phyloP scores from a whole-genome alignment of 2,888 invertebrate genomes.

The Exocentrus adspersus region DNA sequence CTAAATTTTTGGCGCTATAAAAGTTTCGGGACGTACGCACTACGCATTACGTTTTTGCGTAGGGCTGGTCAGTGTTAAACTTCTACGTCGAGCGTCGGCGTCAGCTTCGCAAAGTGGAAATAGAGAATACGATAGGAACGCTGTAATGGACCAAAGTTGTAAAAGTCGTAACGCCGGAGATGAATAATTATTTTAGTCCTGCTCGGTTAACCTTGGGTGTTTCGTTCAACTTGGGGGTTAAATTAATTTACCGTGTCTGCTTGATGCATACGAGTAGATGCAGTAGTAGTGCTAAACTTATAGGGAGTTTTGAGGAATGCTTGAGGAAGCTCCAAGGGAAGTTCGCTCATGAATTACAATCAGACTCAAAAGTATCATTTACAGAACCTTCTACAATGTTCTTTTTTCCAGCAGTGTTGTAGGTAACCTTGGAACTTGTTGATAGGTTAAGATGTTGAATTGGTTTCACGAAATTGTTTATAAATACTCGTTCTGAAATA shows the following conservation, averaged over 20 bases:
- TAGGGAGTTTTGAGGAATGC: constrained; percentile 29
- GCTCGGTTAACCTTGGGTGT: constrained; percentile 42
- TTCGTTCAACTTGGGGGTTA: constrained; percentile 44
- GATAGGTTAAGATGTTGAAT: background rate
- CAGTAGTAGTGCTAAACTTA: constrained; percentile 22
- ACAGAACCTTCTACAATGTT: background rate
- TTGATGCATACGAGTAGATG: constrained; percentile 30
- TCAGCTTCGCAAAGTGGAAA: too few relatives aligned
- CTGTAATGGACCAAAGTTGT: constrained; percentile 16
- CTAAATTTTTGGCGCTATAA: too few relatives aligned
- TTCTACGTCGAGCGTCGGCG: too few relatives aligned
- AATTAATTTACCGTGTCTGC: constrained; percentile 45
- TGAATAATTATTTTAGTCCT: too few relatives aligned
- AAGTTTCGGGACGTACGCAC: background rate
- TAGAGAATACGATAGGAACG: background rate
- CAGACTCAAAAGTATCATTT: too few relatives aligned
- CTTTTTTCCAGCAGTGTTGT: background rate
- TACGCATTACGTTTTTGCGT: constrained; percentile 26
- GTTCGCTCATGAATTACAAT: background rate
- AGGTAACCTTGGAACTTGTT: background rate
- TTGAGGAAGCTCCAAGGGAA: background rate
- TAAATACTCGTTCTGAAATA: background rate
- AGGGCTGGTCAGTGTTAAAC: constrained; percentile 28
- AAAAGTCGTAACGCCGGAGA: constrained; percentile 21
- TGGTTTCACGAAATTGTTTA: background rate